phyloP scores from a whole-genome alignment of 2,113 vertebrate species.

The Rhineura floridana region DNA sequence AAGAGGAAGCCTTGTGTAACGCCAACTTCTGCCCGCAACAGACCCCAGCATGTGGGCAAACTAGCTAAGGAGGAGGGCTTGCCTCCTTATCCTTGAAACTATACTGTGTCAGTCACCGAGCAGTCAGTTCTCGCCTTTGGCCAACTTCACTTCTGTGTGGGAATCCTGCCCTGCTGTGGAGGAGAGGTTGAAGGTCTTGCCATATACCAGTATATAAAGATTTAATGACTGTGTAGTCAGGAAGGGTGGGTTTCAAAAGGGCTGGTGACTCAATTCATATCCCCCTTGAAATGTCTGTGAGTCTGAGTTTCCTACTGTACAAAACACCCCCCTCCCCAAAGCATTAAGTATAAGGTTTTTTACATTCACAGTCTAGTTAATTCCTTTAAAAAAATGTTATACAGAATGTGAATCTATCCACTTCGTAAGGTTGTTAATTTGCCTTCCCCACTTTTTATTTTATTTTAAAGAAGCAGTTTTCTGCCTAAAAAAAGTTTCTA shows the following conservation, averaged over 20 bases:
- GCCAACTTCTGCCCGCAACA: not conserved
- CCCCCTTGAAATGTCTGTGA: not conserved
- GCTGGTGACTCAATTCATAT: not conserved
- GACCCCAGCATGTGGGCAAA: constrained; percentile 18
- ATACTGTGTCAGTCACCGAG: not conserved
- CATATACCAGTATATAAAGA: not conserved
- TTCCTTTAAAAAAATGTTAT: not conserved
- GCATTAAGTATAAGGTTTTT: not conserved
- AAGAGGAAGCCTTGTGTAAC: constrained; percentile 16
- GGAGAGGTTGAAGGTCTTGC: not conserved
- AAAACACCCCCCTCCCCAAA: not conserved
- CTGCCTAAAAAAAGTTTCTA: not conserved
- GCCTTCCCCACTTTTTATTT: not conserved
- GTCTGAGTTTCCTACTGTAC: not conserved
- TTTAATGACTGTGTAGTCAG: constrained; percentile 6
- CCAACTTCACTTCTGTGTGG: not conserved
- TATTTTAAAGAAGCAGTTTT: not conserved
- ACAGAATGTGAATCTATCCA: not conserved
- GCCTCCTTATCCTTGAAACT: constrained; percentile 10
- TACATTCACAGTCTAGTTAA: not conserved
- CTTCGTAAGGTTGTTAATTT: not conserved
- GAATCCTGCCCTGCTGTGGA: constrained; percentile 26
- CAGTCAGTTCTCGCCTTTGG: not conserved
- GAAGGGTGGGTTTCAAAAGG: not conserved
- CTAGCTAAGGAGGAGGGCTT: not conserved